Base-by-base conservation (phyloP, 1,140 invertebrate genomes). In the Chrysomallon squamiferum region DNA sequence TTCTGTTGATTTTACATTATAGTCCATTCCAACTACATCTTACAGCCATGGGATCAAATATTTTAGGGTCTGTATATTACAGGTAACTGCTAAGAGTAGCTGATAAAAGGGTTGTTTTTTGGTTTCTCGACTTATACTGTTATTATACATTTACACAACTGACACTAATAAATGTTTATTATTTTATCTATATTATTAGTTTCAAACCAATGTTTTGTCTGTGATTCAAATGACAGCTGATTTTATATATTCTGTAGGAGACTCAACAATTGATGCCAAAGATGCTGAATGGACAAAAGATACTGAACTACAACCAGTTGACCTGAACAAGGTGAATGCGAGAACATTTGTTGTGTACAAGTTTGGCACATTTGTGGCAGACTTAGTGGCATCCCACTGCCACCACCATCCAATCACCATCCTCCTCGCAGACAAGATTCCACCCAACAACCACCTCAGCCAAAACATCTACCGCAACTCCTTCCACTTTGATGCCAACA, bases 401-500 rank as follows among this genome's bases (percentile, higher is more conserved):
- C 71, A 72, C 27, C 78, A 80, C 54, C 38, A 65, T 20, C 80
- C 81, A 30, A 71, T 84, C 20, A 84, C 79, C 5, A 69, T 84
- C 7, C 72, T 84, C 11, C 64, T 84, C 6, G 82, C 82, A 3
- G 74, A 84, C 38, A 77, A 75, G 63, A 77, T 82, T 29, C 82
- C 82, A 57, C 61, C 78, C 35, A 84, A 80, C 57, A 67, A 66
- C 41, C 66, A 79, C 4, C 67, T 84, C 18, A 56, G 72, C 0
- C 66, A 71, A 4, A 84, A 84, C 66, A 64, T 75, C 13, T 84
- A 80, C 67, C 67, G 79, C 43, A 84, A 84, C 71, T 82, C 82
- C 11, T 84, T 84, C 78, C 68, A 79, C 61, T 84, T 75, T 56
- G 82, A 84, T 68, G 82, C 78, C 61, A 84, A 75, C 65, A 84